phyloP scores from a whole-genome alignment of 2,797 vertebrate genomes.

The Brotogeris chrysoptera region DNA sequence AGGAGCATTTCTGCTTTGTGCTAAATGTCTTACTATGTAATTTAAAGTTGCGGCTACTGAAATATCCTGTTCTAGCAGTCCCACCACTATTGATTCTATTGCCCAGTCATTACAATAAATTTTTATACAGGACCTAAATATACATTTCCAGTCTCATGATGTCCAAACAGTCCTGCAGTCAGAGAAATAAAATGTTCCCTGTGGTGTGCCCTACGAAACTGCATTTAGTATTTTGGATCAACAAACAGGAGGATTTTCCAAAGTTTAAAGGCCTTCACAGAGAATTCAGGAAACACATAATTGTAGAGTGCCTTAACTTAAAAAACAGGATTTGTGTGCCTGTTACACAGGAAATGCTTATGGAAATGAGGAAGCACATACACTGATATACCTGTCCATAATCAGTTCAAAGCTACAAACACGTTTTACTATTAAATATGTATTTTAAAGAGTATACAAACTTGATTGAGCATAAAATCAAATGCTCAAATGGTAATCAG shows the following conservation, averaged over 20 bases:
- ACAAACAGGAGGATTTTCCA: neutral
- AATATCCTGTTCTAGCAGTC: neutral
- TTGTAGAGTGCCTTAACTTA: neutral
- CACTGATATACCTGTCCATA: neutral
- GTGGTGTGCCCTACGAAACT: neutral
- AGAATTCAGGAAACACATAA: neutral
- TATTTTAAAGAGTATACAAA: neutral
- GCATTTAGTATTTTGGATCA: neutral
- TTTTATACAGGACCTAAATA: constrained; percentile 30
- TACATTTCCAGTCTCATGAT: neutral
- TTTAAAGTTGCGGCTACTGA: constrained; percentile 19
- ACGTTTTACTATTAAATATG: neutral
- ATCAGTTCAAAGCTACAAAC: neutral
- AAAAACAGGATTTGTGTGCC: neutral
- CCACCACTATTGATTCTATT: neutral
- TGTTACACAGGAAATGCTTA: constrained; percentile 22
- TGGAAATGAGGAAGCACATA: neutral
- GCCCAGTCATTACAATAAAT: constrained; percentile 15
- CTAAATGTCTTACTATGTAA: neutral
- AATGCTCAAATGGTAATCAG: neutral
- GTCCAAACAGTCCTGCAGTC: neutral
- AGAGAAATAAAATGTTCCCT: constrained; percentile 4
- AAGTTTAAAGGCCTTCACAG: neutral
- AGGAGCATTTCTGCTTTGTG: constrained; percentile 9
- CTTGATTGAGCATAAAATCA: neutral